These are phyloP conservation scores for Rhodophaea formosa DNA, from an alignment of 2,888 invertebrate species.

Conservation along the genomic window DNA sequence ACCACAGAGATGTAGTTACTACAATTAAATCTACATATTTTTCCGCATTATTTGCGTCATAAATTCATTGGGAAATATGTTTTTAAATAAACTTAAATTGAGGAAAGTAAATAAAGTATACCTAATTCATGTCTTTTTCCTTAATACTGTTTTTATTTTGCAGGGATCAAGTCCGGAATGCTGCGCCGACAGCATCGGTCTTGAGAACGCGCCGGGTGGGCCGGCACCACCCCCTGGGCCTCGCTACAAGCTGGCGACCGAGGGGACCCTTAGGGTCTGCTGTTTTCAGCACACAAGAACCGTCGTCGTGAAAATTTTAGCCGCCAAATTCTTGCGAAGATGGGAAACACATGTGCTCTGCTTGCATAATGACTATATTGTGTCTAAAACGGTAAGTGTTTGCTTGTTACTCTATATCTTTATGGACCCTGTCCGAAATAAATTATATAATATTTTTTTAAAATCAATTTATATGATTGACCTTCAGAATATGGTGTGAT, in stretches of 20 bases:
- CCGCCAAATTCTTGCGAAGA: slow-evolving; percentile 87
- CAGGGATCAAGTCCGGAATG: slow-evolving; percentile 81
- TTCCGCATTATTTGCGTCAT: no score
- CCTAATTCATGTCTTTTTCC: neutral
- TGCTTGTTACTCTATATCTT: neutral
- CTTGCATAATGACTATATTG: slow-evolving; percentile 84
- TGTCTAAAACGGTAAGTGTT: slow-evolving; percentile 86
- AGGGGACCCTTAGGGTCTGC: slow-evolving; percentile 88
- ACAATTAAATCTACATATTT: no score
- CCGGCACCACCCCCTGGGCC: slow-evolving; percentile 79
- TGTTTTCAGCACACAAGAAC: slow-evolving; percentile 88
- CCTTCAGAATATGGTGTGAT: no score
- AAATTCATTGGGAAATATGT: no score
- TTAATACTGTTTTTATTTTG: slow-evolving; percentile 23
- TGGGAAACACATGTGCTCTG: slow-evolving; percentile 89
- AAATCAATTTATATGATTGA: no score
- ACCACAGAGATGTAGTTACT: no score
- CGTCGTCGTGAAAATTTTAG: slow-evolving; percentile 89
- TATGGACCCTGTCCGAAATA: no score
- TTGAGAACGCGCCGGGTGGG: slow-evolving; percentile 56
- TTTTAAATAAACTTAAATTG: no score
- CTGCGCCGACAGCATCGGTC: slow-evolving; percentile 66
- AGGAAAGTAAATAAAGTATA: neutral
- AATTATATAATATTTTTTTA: no score
- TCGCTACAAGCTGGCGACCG: slow-evolving; percentile 85